Percentiles rank a stretch among this genome's conserved stretches.
These are phyloP conservation scores for Flabesymbios commensalis DNA, from an alignment of 2,888 invertebrate genomes.

Conservation along the genomic window DNA sequence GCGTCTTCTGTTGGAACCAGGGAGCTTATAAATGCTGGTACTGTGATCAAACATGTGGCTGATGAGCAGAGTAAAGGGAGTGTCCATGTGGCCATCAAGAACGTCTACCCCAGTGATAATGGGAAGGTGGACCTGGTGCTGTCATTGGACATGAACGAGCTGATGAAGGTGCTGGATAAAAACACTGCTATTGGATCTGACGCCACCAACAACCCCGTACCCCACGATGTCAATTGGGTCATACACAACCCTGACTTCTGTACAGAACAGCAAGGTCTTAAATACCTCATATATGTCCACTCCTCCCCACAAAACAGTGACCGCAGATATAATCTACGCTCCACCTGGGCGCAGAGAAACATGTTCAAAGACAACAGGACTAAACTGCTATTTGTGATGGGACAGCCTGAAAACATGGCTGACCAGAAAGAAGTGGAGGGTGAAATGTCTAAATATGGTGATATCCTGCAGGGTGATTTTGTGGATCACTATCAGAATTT, in stretches of 20 bases:
- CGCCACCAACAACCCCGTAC: neutral
- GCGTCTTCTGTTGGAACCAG: too few species aligned
- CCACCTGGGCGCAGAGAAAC: slow-evolving; percentile 38
- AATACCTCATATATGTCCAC: slow-evolving; percentile 36
- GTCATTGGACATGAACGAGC: neutral
- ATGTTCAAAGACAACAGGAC: slow-evolving; percentile 25
- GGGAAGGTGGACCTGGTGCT: neutral
- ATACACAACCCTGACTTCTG: slow-evolving; percentile 24
- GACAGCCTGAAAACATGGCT: slow-evolving; percentile 22
- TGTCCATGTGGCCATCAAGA: neutral
- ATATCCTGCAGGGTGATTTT: slow-evolving; percentile 44
- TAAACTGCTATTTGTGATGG: slow-evolving; percentile 39
- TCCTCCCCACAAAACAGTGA: slow-evolving; percentile 34
- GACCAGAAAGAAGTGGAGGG: slow-evolving; percentile 27
- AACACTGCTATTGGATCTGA: neutral
- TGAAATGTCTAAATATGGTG: slow-evolving; percentile 34
- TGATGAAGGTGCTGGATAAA: neutral
- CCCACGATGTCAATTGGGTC: neutral
- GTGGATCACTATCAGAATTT: slow-evolving; percentile 40
- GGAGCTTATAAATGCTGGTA: too few species aligned
- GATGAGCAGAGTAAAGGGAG: too few species aligned
- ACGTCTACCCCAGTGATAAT: neutral
- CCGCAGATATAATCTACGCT: slow-evolving; percentile 30
- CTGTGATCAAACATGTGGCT: too few species aligned
- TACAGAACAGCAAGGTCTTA: slow-evolving; percentile 5